Percentiles rank a stretch among this genome's conserved stretches.
These are phyloP conservation scores for Agriotes lineatus DNA, from an alignment of 2,888 invertebrate species.

Conservation along the genomic window DNA sequence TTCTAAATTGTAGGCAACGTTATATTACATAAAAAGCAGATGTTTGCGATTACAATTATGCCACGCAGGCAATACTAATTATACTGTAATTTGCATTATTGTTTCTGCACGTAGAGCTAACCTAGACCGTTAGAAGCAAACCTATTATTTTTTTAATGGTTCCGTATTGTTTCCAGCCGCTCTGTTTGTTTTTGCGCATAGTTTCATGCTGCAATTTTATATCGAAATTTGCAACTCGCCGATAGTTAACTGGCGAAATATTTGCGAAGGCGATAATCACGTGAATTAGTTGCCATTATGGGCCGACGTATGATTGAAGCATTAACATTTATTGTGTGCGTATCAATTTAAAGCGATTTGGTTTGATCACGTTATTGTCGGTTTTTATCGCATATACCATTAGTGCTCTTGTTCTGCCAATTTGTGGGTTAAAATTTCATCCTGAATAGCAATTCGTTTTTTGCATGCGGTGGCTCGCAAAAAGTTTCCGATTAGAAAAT, in stretches of 20 bases:
- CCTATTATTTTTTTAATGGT: conserved; percentile 32
- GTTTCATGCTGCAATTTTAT: not conserved
- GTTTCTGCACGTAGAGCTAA: conserved; percentile 29
- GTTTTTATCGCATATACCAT: not conserved
- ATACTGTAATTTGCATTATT: conserved; percentile 30
- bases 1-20: conserved; percentile 15
- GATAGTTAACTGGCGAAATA: conserved; percentile 1
- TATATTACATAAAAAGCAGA: conserved; percentile 16
- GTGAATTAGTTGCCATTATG: not conserved
- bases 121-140: conserved; percentile 25
- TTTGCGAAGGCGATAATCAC: conserved; percentile 2
- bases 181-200: conserved; percentile 1
- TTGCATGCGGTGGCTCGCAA: not conserved
- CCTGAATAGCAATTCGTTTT: not conserved
- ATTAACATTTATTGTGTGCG: not conserved
- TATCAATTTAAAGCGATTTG: not conserved
- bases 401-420: conserved; percentile 4
- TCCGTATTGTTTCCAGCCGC: conserved; percentile 8
- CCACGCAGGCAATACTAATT: conserved; percentile 29
- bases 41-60: conserved; percentile 19
- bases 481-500: conserved; percentile 10
- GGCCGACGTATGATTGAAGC: not conserved
- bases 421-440: not conserved
- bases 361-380: not conserved
- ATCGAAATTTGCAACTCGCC: not conserved